A percentile compares a stretch with the other conserved stretches of the same genome.
These are phyloP conservation scores for Clunio marinus DNA, from an alignment of 2,888 invertebrate species.

Conservation along the genomic window DNA sequence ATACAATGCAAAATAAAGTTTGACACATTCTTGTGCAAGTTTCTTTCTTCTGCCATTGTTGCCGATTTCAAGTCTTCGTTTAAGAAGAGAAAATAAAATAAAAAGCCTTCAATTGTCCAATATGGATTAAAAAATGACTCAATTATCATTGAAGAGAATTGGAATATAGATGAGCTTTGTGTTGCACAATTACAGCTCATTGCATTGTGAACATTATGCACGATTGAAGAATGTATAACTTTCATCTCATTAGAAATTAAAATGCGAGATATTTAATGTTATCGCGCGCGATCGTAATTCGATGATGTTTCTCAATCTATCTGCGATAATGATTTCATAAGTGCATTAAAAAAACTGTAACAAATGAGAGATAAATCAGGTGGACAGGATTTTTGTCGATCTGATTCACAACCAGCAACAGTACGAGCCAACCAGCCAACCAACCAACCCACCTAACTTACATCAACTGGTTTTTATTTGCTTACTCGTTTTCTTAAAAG, in stretches of 20 bases:
- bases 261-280: constrained; percentile 3
- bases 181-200: background rate
- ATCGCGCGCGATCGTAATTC: constrained; percentile 19
- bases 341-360: background rate
- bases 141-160: constrained; percentile 28
- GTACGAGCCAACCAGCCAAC: too few relatives aligned
- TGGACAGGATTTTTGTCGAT: constrained; percentile 20
- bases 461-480: constrained; percentile 24
- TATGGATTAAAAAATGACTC: constrained; percentile 29
- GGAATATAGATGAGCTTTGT: constrained; percentile 20
- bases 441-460: constrained; percentile 5
- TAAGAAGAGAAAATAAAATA: background rate
- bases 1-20: constrained; percentile 38
- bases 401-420: background rate
- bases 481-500: background rate
- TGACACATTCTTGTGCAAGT: constrained; percentile 31
- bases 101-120: constrained; percentile 19
- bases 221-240: background rate
- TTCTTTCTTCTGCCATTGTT: constrained; percentile 15
- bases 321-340: constrained; percentile 17
- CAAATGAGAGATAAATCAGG: constrained; percentile 12
- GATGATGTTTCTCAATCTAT: background rate
- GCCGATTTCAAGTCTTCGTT: background rate
- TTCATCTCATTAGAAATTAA: constrained; percentile 16
- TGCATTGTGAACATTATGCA: constrained; percentile 3